Evolutionary conservation across 1,140 invertebrate species (phyloP).

Genomic region (Pseudomyrmex gracilis): DNA sequence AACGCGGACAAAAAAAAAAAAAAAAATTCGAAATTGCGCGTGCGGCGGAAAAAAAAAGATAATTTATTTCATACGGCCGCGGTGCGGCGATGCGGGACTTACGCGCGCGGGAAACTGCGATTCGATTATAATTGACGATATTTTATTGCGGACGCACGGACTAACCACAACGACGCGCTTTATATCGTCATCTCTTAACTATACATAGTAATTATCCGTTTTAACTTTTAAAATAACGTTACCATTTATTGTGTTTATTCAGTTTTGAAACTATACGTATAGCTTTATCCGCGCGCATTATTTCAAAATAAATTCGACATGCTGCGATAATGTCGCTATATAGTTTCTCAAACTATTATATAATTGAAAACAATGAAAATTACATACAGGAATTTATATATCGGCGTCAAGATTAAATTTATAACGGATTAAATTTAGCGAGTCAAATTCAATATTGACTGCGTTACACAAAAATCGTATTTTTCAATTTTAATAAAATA

Average conservation of each 20-base stretch:
- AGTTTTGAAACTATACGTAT: too few species aligned
- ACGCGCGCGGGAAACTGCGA: slow-evolving; percentile 29
- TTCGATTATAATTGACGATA: slow-evolving; percentile 47
- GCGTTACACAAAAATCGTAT: not conserved
- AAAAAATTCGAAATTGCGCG: slow-evolving; percentile 59
- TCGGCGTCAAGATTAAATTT: not conserved
- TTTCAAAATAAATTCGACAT: too few species aligned
- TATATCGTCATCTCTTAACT: not conserved
- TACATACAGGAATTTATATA: not conserved
- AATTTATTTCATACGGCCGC: slow-evolving; percentile 52
- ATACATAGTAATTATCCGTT: not conserved
- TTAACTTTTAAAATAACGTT: too few species aligned
- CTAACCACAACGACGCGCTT: not conserved
- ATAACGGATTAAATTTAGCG: not conserved
- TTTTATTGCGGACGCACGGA: slow-evolving; percentile 28
- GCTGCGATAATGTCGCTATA: not conserved
- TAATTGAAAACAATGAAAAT: not conserved
- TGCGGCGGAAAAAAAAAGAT: slow-evolving; percentile 14
- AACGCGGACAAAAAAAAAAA: slow-evolving; percentile 26
- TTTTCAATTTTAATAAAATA: slow-evolving; percentile 31
- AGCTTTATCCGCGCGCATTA: too few species aligned
- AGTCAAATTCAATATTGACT: too few species aligned
- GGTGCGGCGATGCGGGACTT: slow-evolving; percentile 39
- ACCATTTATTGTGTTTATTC: too few species aligned
- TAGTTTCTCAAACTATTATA: not conserved